Conservation (phyloP, 2,797 vertebrate genomes). For the Notolepis coatsorum region DNA sequence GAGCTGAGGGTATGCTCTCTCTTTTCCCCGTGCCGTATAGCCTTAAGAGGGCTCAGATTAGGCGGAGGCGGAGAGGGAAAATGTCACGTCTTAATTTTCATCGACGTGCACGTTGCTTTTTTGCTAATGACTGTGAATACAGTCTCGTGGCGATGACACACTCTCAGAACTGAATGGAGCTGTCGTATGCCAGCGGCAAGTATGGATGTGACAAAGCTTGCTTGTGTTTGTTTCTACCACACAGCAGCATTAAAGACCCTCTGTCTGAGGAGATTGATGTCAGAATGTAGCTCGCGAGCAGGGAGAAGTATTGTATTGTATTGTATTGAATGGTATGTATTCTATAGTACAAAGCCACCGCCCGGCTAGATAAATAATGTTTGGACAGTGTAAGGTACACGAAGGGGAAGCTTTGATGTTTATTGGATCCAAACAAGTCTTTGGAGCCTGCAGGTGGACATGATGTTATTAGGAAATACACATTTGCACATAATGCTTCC, state of each 20-base stretch:
- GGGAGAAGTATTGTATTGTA: too few species aligned
- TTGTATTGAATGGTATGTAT: too few species aligned
- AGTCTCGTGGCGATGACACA: not conserved
- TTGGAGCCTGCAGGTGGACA: too few species aligned
- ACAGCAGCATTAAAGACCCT: slow-evolving; percentile 27
- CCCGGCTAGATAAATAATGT: too few species aligned
- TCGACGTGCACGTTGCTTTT: slow-evolving; percentile 10
- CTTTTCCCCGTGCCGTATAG: not conserved
- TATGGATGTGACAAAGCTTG: not conserved
- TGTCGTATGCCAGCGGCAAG: not conserved
- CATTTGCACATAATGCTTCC: too few species aligned
- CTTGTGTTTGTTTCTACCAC: slow-evolving; percentile 16
- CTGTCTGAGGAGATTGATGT: slow-evolving; percentile 1
- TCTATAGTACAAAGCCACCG: too few species aligned
- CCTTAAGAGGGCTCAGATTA: not conserved
- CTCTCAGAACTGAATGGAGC: not conserved
- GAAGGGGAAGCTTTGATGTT: too few species aligned
- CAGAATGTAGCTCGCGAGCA: too few species aligned
- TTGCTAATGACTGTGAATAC: slow-evolving; percentile 4
- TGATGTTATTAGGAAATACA: too few species aligned
- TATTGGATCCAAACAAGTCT: too few species aligned
- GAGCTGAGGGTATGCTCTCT: slow-evolving; percentile 39
- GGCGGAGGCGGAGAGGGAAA: not conserved
- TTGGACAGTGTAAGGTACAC: too few species aligned
- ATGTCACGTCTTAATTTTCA: slow-evolving; percentile 34